phyloP scores from a whole-genome alignment of 2,888 invertebrate genomes.

The Drosophila sordidapex region DNA sequence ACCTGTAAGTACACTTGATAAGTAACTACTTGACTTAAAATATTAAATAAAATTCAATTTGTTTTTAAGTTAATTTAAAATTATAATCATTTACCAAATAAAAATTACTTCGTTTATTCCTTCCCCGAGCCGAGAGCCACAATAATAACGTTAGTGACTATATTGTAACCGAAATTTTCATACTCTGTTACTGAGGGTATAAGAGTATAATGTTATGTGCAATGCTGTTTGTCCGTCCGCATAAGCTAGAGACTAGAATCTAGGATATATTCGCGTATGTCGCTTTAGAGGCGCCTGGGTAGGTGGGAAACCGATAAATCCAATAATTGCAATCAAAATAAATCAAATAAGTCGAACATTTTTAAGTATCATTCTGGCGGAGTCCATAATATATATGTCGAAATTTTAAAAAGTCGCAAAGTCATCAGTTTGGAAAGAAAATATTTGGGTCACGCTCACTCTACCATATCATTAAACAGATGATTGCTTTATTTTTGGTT shows the following conservation, averaged over 20 bases:
- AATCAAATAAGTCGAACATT: background rate
- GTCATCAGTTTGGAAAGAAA: too few species aligned
- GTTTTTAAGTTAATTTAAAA: background rate
- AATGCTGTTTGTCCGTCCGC: background rate
- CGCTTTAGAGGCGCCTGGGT: background rate
- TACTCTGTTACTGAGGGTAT: background rate
- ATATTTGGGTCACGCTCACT: too few species aligned
- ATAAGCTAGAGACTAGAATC: background rate
- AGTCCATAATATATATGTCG: background rate
- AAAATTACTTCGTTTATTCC: background rate
- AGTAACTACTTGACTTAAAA: background rate
- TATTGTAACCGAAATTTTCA: background rate
- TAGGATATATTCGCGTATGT: background rate
- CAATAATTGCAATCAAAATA: too few species aligned
- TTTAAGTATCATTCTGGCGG: background rate
- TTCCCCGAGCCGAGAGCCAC: background rate
- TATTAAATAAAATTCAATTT: background rate
- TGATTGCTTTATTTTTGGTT: background rate
- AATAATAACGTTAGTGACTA: background rate
- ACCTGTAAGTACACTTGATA: conserved; percentile 86
- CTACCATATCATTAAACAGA: background rate
- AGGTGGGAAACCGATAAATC: background rate
- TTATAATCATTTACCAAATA: background rate
- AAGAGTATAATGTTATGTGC: background rate
- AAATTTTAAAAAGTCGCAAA: background rate